Percentiles rank a stretch among this genome's conserved stretches.
Evolutionary conservation across 2,113 vertebrate species (phyloP).

Genomic region (Laterallus jamaicensis): DNA sequence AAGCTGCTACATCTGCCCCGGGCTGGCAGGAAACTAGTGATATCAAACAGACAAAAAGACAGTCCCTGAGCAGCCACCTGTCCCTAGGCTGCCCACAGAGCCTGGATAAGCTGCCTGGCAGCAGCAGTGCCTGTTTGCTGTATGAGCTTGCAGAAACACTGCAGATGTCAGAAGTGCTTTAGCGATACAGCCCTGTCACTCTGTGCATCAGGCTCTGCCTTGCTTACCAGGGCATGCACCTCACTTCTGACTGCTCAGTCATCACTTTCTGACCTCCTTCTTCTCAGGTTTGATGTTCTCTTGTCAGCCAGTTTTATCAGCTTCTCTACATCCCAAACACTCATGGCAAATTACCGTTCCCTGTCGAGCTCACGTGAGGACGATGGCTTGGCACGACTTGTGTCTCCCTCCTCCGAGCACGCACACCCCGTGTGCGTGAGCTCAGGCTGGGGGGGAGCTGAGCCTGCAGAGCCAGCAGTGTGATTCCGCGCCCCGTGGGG

Average conservation of each 20-base stretch:
- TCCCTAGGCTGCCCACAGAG: background rate
- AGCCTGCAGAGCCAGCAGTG: background rate
- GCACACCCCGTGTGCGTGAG: fast-evolving
- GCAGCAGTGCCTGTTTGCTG: background rate
- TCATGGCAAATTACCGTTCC: background rate
- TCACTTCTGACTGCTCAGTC: background rate
- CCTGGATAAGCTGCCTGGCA: background rate
- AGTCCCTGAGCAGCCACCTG: background rate
- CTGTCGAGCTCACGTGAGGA: background rate
- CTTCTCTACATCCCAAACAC: background rate
- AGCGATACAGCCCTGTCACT: background rate
- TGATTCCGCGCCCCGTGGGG: fast-evolving
- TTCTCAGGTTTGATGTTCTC: background rate
- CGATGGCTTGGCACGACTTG: fast-evolving
- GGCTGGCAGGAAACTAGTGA: background rate
- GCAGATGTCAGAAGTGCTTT: background rate
- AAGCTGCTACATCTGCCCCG: background rate
- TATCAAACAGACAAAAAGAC: fast-evolving
- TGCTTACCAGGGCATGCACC: fast-evolving
- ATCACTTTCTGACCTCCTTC: background rate
- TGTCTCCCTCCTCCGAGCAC: background rate
- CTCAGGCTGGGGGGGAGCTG: background rate
- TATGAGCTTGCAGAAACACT: background rate
- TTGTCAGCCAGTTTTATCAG: background rate
- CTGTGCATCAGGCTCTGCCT: background rate